Evolutionary conservation across 2,797 vertebrate species (phyloP).

Genomic region (Paguma larvata): DNA sequence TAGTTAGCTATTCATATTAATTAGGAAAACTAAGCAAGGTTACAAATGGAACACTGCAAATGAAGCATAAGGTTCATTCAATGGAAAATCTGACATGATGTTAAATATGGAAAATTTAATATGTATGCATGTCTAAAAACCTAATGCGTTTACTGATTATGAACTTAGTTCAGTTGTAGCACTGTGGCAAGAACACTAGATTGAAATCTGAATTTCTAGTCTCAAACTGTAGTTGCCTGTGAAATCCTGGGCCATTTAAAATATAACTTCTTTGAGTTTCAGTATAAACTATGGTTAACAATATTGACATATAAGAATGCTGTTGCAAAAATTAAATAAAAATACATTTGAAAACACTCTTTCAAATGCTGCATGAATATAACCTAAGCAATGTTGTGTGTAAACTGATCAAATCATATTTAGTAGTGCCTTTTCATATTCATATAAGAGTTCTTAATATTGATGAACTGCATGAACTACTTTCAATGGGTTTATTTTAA

Average conservation of each 20-base stretch:
- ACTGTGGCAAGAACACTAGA: not conserved
- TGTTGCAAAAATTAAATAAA: constrained; percentile 41
- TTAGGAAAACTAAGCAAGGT: constrained; percentile 51
- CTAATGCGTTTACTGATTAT: not conserved
- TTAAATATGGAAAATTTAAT: not conserved
- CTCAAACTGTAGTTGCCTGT: not conserved
- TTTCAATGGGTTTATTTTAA: constrained; percentile 34
- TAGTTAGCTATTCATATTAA: not conserved
- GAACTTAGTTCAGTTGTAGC: constrained; percentile 9
- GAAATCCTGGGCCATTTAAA: not conserved
- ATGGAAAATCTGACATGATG: not conserved
- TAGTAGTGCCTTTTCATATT: constrained; percentile 4
- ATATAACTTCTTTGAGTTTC: not conserved
- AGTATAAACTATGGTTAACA: not conserved
- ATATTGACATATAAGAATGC: not conserved
- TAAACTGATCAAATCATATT: constrained; percentile 47
- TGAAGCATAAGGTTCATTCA: not conserved
- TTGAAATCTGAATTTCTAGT: constrained; percentile 16
- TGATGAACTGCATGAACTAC: not conserved
- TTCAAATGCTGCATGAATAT: not conserved
- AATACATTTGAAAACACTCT: not conserved
- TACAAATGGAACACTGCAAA: constrained; percentile 25
- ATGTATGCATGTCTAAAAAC: not conserved
- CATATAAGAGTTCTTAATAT: not conserved
- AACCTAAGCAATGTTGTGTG: not conserved